Conservation (phyloP, 2,888 invertebrate species). For the Neoaliturus tenellus region DNA sequence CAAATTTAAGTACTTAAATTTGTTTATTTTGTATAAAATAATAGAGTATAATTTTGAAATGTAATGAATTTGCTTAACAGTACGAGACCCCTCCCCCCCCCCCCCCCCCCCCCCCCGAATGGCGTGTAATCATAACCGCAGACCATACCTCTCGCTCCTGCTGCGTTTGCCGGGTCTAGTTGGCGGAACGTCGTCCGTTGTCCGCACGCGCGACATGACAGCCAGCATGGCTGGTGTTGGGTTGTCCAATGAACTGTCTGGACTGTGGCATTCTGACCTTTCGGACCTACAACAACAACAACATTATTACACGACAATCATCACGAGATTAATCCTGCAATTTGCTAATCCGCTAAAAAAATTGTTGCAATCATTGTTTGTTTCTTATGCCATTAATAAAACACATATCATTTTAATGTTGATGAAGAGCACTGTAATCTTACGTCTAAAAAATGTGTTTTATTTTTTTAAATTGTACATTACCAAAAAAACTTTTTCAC, state of each 20-base stretch:
- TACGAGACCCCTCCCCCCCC: too few species aligned
- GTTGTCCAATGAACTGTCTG: conserved; percentile 59
- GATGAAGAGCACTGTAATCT: too few species aligned
- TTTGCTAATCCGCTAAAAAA: too few species aligned
- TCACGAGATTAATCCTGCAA: too few species aligned
- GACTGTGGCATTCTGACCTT: background rate
- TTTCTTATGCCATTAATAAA: too few species aligned
- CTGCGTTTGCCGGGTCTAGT: conserved; percentile 32
- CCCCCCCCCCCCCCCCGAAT: background rate
- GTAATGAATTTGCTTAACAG: conserved; percentile 11
- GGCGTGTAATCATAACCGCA: conserved; percentile 24
- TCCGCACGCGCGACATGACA: conserved; percentile 58
- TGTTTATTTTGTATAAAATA: conserved; percentile 18
- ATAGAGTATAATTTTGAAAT: background rate
- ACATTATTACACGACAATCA: too few species aligned
- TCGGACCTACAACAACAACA: background rate
- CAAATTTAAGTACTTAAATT: conserved; percentile 12
- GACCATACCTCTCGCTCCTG: conserved; percentile 60
- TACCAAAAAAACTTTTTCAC: too few species aligned
- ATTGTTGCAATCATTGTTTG: too few species aligned
- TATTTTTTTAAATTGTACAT: too few species aligned
- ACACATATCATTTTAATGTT: too few species aligned
- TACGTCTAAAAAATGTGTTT: too few species aligned
- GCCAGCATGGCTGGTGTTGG: conserved; percentile 65
- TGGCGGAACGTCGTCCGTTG: conserved; percentile 12